phyloP scores from a whole-genome alignment of 2,113 vertebrate genomes.

The Pleuronectes platessa region DNA sequence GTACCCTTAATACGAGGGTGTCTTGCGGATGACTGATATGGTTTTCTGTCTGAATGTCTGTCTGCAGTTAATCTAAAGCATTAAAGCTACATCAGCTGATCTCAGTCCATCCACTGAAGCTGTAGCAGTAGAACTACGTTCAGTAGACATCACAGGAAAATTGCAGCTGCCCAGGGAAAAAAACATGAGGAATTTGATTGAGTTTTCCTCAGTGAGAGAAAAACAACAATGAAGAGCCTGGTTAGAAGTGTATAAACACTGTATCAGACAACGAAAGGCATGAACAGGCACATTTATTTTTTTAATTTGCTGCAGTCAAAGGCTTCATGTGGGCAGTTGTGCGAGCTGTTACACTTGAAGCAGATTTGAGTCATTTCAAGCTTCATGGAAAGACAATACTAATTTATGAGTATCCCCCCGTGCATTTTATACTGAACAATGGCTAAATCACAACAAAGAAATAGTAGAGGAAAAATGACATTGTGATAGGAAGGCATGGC shows the following conservation, averaged over 20 bases:
- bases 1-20: conserved; percentile 37
- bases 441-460: not conserved
- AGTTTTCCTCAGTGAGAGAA: too few relatives aligned
- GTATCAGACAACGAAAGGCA: too few relatives aligned
- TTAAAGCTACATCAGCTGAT: conserved; percentile 7
- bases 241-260: too few relatives aligned
- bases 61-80: conserved; percentile 29
- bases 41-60: conserved; percentile 41
- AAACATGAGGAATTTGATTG: too few relatives aligned
- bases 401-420: too few relatives aligned
- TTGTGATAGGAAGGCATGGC: too few relatives aligned
- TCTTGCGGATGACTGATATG: conserved; percentile 44
- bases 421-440: not conserved
- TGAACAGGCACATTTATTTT: too few relatives aligned
- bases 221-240: too few relatives aligned
- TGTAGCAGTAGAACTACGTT: too few relatives aligned
- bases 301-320: not conserved
- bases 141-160: too few relatives aligned
- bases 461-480: not conserved
- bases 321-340: not conserved
- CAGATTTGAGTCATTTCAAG: not conserved
- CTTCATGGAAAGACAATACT: too few relatives aligned
- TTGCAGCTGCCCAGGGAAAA: too few relatives aligned
- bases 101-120: not conserved
- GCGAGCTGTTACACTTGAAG: conserved; percentile 5